Evolutionary conservation across 2,888 invertebrate genomes (phyloP).

Genomic region (Idaea biselata): DNA sequence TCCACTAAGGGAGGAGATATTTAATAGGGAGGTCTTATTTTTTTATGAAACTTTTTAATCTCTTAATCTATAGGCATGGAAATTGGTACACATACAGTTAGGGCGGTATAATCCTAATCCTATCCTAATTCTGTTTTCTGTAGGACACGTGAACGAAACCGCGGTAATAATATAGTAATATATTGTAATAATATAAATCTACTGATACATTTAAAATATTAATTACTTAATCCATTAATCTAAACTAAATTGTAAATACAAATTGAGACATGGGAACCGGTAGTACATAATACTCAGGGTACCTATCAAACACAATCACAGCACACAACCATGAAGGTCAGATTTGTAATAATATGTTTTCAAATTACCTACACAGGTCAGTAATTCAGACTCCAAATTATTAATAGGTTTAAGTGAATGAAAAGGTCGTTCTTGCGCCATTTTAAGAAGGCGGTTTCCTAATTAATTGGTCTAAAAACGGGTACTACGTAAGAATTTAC

Average conservation of each 20-base stretch:
- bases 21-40: no score
- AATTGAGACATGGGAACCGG: not conserved
- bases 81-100: no score
- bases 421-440: not conserved
- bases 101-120: no score
- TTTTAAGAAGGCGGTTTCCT: not conserved
- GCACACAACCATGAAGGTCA: not conserved
- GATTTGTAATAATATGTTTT: not conserved
- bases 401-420: not conserved
- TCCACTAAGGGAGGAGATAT: no score
- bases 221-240: no score
- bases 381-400: not conserved
- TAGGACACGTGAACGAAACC: no score
- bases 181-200: no score
- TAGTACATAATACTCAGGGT: not conserved
- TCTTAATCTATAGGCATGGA: no score
- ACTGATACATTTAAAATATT: no score
- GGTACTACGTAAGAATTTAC: not conserved
- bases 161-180: no score
- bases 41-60: no score
- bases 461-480: not conserved
- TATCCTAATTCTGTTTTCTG: no score
- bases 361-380: not conserved
- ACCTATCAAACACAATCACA: not conserved
- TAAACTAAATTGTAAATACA: not conserved